phyloP scores from a whole-genome alignment of 2,113 vertebrate species.

The Myxocyprinus asiaticus region DNA sequence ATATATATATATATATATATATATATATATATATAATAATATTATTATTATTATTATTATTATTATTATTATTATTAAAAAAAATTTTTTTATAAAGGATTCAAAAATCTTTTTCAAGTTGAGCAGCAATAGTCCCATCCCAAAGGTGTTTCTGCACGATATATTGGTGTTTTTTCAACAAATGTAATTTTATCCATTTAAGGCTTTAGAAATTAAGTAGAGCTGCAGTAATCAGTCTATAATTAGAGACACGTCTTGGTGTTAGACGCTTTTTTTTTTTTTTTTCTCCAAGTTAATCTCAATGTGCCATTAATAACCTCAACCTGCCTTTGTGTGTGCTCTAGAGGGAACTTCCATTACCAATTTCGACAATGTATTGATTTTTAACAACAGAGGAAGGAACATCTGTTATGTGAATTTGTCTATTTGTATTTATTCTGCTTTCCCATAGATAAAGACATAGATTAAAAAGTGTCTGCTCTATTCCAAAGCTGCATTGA shows the following conservation, averaged over 20 bases:
- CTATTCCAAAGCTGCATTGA: background rate
- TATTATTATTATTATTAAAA: too few relatives aligned
- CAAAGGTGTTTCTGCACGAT: background rate
- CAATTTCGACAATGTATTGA: background rate
- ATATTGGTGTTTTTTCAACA: background rate
- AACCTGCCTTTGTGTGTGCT: background rate
- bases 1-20: too few relatives aligned
- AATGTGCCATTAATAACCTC: conserved; percentile 12
- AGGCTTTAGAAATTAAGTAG: conserved; percentile 12
- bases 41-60: too few relatives aligned
- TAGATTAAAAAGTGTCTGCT: background rate
- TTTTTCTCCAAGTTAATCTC: background rate
- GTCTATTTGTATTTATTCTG: background rate
- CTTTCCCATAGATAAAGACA: background rate
- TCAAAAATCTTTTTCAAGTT: too few relatives aligned
- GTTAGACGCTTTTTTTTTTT: too few relatives aligned
- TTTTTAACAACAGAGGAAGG: conserved; percentile 6
- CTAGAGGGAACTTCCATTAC: background rate
- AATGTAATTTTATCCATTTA: background rate
- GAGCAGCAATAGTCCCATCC: background rate
- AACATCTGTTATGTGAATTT: conserved; percentile 6
- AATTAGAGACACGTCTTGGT: background rate
- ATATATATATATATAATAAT: too few relatives aligned
- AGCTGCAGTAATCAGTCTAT: background rate
- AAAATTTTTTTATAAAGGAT: too few relatives aligned